Evolutionary conservation across 2,888 invertebrate genomes (phyloP).

Genomic region (Leuctra nigra): DNA sequence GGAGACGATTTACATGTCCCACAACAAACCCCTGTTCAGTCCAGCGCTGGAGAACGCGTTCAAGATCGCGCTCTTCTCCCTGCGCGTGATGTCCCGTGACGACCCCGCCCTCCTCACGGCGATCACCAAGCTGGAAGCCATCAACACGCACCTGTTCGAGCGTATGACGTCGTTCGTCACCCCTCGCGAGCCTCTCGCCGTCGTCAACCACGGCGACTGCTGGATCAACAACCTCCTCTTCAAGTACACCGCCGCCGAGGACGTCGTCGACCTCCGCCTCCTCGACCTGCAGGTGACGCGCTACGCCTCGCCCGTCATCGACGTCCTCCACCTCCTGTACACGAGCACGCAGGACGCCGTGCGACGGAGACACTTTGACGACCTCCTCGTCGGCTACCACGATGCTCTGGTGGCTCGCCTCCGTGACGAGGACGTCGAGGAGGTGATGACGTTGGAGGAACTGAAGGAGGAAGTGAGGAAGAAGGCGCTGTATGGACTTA

Average conservation of each 20-base stretch:
- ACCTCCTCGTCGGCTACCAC: constrained; percentile 32
- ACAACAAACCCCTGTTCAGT: constrained; percentile 20
- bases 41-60: constrained; percentile 22
- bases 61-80: constrained; percentile 21
- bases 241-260: constrained; percentile 19
- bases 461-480: constrained; percentile 17
- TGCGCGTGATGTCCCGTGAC: constrained; percentile 7
- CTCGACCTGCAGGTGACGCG: constrained; percentile 33
- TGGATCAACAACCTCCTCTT: constrained; percentile 28
- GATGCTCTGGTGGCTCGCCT: constrained; percentile 25
- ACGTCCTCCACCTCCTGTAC: constrained; percentile 32
- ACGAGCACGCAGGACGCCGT: constrained; percentile 30
- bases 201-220: constrained; percentile 26
- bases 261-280: constrained; percentile 25
- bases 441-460: constrained; percentile 11
- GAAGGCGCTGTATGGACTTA: constrained; percentile 22
- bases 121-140: constrained; percentile 12
- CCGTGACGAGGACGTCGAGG: neutral
- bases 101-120: constrained; percentile 16
- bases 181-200: constrained; percentile 22
- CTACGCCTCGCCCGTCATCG: constrained; percentile 31
- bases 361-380: constrained; percentile 29
- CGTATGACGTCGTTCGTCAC: constrained; percentile 20
- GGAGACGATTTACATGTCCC: constrained; percentile 22
- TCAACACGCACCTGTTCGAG: constrained; percentile 17